These are phyloP conservation scores for Cyclophora albipunctata DNA, from an alignment of 2,888 invertebrate genomes.

Conservation along the genomic window DNA sequence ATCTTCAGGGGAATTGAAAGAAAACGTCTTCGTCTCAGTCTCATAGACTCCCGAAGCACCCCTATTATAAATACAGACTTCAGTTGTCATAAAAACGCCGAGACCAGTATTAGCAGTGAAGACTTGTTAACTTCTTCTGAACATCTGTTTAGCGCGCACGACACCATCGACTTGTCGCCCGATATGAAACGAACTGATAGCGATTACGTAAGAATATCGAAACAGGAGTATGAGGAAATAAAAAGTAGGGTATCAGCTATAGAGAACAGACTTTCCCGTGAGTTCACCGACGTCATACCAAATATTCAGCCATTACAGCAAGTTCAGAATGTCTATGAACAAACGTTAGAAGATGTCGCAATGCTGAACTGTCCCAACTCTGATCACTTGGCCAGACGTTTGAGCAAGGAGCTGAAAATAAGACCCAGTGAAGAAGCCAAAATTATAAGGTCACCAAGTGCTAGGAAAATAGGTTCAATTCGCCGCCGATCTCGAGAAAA, in stretches of 20 bases:
- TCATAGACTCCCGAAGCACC: slow-evolving; percentile 61
- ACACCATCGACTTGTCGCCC: slow-evolving; percentile 61
- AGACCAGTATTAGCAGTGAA: slow-evolving; percentile 61
- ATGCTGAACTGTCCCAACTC: slow-evolving; percentile 78
- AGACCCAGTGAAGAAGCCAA: slow-evolving; percentile 80
- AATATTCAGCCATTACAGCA: slow-evolving; percentile 73
- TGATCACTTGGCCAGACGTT: slow-evolving; percentile 80
- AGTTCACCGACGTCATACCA: slow-evolving; percentile 74
- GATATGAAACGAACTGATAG: slow-evolving; percentile 57
- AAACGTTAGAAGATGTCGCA: slow-evolving; percentile 81
- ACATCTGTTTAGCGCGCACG: slow-evolving; percentile 59
- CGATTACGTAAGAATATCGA: slow-evolving; percentile 82
- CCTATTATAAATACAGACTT: slow-evolving; percentile 55
- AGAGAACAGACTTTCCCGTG: slow-evolving; percentile 81
- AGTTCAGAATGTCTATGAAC: slow-evolving; percentile 83
- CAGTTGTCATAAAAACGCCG: slow-evolving; percentile 50
- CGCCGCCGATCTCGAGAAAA: slow-evolving; percentile 82
- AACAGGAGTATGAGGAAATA: slow-evolving; percentile 85
- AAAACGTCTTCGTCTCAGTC: slow-evolving; percentile 62
- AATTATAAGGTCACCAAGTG: slow-evolving; percentile 86
- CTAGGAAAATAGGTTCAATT: slow-evolving; percentile 85
- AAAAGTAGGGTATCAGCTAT: slow-evolving; percentile 84
- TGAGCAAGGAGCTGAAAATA: slow-evolving; percentile 84
- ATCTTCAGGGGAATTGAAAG: slow-evolving; percentile 58
- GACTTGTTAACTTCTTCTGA: slow-evolving; percentile 62